Base-by-base conservation (phyloP, 2,888 invertebrate genomes). In the Harpalus rubripes region DNA sequence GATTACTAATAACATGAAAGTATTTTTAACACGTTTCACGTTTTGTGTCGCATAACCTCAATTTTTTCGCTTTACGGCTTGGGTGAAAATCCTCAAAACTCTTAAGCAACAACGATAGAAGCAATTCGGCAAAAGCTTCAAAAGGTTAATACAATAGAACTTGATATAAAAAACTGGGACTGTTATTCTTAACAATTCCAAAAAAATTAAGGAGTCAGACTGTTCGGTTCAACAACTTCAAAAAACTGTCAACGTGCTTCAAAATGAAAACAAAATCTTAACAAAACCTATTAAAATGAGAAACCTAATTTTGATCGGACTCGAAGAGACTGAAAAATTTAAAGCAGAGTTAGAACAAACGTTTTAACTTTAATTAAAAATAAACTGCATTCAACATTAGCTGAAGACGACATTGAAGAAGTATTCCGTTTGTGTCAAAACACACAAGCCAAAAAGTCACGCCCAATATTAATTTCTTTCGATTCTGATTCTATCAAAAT, bases 261-360 rank as follows among this genome's bases (percentile, higher is more conserved):
- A n/a, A n/a, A n/a, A n/a, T 61, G 61, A 61, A 18, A 61, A 18
- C 61, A 61, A 61, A 61, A 61, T 61, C 6, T 5, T 61, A 8
- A 18, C 5, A 7, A 18, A 61, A 61, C 6, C 6, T 4, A 18
- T 16, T 10, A 61, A 18, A 61, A 61, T 15, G 18, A 61, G 22
- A 18, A 18, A 61, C 16, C 18, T 3, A 61, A 58, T 58, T 7
- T 58, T 58, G 15, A 4, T 7, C 16, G 61, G 61, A 16, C 61
- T 61, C 18, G 22, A 18, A 6, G 61, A 61, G 18, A 18, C 15
- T 18, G 18, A 18, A 61, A 61, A 61, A 61, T 16, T 18, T 16
- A 61, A 61, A 2, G 22, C 16, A 18, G 15, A 61, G 6, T 18
- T 61, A 6, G 6, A 61, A 61, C 8, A 18, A 18, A 15, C 10